These are phyloP conservation scores for Odontophorus gujanensis DNA, from an alignment of 2,113 vertebrate species.

Conservation along the genomic window DNA sequence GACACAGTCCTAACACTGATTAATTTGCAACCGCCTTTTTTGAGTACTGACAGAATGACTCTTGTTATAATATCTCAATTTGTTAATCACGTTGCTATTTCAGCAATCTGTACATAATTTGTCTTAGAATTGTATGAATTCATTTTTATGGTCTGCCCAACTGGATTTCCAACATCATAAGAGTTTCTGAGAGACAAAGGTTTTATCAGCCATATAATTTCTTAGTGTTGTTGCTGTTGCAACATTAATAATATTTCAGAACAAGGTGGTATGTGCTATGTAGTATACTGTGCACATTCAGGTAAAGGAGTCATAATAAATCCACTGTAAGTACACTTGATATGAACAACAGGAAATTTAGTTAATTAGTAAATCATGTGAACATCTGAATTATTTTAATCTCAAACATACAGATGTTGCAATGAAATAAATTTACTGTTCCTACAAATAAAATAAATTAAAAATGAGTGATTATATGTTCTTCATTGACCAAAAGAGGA, in stretches of 20 bases:
- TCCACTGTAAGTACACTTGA: neutral
- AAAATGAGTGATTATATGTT: neutral
- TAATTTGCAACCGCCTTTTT: neutral
- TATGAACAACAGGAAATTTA: neutral
- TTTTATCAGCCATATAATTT: neutral
- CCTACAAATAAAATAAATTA: neutral
- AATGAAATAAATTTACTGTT: neutral
- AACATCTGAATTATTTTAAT: neutral
- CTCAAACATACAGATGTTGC: neutral
- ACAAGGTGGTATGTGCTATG: neutral
- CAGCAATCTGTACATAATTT: fast-evolving
- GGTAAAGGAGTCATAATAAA: neutral
- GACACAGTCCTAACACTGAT: fast-evolving
- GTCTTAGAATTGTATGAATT: neutral
- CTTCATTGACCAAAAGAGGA: neutral
- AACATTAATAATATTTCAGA: neutral
- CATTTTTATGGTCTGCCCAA: neutral
- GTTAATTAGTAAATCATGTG: neutral
- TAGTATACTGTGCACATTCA: neutral
- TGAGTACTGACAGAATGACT: neutral
- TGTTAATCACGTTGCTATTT: neutral
- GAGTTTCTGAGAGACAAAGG: neutral
- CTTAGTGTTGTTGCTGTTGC: neutral
- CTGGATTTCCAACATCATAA: neutral
- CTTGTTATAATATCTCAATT: neutral